A percentile compares a stretch with the other conserved stretches of the same genome.
phyloP scores from a whole-genome alignment of 2,888 invertebrate genomes.

The Suillia variegata region DNA sequence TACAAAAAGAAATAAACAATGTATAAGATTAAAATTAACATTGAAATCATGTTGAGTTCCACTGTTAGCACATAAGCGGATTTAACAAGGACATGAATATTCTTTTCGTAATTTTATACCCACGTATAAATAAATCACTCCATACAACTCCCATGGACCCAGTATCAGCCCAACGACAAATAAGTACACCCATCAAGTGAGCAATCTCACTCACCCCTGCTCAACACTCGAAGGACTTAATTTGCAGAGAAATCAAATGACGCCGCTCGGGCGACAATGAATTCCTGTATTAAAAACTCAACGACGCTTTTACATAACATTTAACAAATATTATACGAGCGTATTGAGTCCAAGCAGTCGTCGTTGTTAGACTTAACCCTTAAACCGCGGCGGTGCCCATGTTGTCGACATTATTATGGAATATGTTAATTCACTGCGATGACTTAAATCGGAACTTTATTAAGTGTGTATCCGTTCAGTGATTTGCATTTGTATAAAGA shows the following conservation, averaged over 20 bases:
- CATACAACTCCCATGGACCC: neutral
- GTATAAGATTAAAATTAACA: too few species aligned
- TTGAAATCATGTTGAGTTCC: too few species aligned
- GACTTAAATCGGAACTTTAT: neutral
- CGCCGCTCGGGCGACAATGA: constrained; percentile 35
- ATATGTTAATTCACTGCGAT: neutral
- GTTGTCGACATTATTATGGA: neutral
- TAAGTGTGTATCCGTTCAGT: neutral
- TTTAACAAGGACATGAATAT: too few species aligned
- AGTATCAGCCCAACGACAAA: neutral
- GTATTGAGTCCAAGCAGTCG: too few species aligned
- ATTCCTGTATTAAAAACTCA: constrained; percentile 28
- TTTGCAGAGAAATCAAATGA: constrained; percentile 37
- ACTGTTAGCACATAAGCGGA: too few species aligned
- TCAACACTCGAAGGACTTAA: constrained; percentile 44
- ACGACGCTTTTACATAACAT: constrained; percentile 49
- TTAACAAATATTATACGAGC: constrained; percentile 51
- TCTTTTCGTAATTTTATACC: neutral
- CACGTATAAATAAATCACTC: neutral
- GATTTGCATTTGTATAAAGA: too few species aligned
- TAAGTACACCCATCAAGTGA: neutral
- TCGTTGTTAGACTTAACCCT: constrained; percentile 4
- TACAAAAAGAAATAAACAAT: too few species aligned
- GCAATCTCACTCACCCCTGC: neutral
- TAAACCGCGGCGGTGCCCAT: neutral